phyloP scores from a whole-genome alignment of 37 sponge, comb jelly and placozoan genomes.

The Aphrocallistes beatrix region DNA sequence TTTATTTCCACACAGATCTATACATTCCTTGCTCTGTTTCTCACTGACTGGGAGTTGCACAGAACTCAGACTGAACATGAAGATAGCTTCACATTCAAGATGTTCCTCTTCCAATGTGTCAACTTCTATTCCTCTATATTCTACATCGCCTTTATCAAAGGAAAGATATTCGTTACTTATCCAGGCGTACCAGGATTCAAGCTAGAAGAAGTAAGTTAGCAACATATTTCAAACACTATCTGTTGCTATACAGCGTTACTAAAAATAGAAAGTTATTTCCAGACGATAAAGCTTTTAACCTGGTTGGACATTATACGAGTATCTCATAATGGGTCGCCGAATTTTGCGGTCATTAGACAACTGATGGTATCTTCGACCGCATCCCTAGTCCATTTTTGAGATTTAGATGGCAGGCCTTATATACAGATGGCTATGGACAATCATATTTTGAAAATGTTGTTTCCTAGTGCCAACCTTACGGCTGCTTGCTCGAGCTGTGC shows the following conservation, averaged over 20 bases:
- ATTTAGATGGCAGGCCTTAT: too few relatives aligned
- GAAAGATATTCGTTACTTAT: constrained; percentile 37
- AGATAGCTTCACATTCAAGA: constrained; percentile 49
- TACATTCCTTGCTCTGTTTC: neutral
- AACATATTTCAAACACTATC: neutral
- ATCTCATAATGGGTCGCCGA: too few relatives aligned
- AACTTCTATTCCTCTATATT: constrained; percentile 50
- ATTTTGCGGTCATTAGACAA: too few relatives aligned
- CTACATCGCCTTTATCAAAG: constrained; percentile 51
- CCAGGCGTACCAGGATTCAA: neutral
- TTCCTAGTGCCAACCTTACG: constrained; percentile 78
- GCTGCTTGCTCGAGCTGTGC: constrained; percentile 89
- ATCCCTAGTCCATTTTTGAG: too few relatives aligned
- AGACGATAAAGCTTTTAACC: too few relatives aligned
- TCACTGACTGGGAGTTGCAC: constrained; percentile 30
- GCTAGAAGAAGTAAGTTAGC: neutral
- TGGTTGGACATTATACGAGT: too few relatives aligned
- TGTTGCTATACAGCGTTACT: neutral
- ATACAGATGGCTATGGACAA: too few relatives aligned
- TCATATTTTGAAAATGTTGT: too few relatives aligned
- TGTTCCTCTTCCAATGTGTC: constrained; percentile 44
- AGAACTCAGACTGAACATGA: constrained; percentile 53
- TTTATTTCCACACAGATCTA: neutral
- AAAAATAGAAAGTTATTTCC: neutral
- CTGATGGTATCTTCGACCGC: too few relatives aligned